Evolutionary conservation across 1,140 invertebrate species (phyloP).

Genomic region (Phocides pigmalion): DNA sequence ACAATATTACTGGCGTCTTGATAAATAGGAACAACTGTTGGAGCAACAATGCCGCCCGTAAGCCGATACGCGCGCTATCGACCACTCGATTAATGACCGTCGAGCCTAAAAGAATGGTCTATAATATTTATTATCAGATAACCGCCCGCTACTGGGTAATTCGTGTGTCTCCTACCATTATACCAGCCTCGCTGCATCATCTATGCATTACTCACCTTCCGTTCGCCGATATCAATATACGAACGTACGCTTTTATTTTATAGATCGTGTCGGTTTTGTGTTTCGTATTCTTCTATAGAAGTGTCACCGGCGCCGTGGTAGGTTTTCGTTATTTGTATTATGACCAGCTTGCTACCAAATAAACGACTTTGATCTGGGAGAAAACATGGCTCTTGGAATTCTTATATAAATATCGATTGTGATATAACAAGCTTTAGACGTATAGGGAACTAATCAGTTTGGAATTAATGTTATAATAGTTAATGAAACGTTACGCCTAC

Average conservation of each 20-base stretch:
- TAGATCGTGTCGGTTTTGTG: constrained; percentile 57
- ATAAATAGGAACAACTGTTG: constrained; percentile 79
- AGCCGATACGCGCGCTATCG: constrained; percentile 77
- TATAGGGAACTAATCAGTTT: constrained; percentile 66
- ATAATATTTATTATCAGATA: constrained; percentile 83
- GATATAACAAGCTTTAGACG: constrained; percentile 44
- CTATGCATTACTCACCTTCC: constrained; percentile 74
- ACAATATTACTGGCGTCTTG: constrained; percentile 78
- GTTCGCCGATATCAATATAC: constrained; percentile 61
- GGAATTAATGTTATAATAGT: constrained; percentile 75
- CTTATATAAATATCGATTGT: constrained; percentile 46
- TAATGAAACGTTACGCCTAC: constrained; percentile 78
- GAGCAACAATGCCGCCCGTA: constrained; percentile 76
- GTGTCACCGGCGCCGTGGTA: constrained; percentile 42
- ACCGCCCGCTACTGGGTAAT: constrained; percentile 76
- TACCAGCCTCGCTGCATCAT: constrained; percentile 61
- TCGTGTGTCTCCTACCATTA: constrained; percentile 73
- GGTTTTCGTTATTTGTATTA: constrained; percentile 61
- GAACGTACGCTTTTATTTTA: constrained; percentile 56
- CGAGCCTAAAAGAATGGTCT: constrained; percentile 81
- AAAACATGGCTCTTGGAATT: constrained; percentile 39
- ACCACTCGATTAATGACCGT: constrained; percentile 79
- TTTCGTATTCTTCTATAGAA: constrained; percentile 45
- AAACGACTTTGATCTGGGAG: constrained; percentile 36
- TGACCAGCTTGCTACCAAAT: constrained; percentile 41